These are phyloP conservation scores for Scophthalmus maximus DNA, from an alignment of 2,113 vertebrate species.

Conservation along the genomic window DNA sequence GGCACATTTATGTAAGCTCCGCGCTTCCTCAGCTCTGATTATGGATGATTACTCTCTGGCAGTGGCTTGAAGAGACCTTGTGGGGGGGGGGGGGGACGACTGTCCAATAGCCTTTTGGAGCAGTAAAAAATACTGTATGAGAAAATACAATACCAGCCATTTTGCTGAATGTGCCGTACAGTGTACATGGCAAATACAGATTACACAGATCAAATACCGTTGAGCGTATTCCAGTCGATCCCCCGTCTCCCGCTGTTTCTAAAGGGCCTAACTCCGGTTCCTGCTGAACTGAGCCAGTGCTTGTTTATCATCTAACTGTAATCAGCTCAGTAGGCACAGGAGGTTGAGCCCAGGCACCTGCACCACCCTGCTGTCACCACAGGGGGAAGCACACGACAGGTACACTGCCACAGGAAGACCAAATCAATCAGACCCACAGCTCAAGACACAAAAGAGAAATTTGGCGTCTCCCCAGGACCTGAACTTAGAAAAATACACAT, in stretches of 20 bases:
- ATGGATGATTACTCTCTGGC: constrained; percentile 34
- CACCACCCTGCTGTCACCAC: constrained; percentile 42
- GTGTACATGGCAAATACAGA: too few species aligned
- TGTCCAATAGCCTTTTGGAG: background rate
- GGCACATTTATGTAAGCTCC: constrained; percentile 29
- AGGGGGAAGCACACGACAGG: constrained; percentile 48
- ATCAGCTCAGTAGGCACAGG: constrained; percentile 91
- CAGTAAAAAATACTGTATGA: constrained; percentile 5
- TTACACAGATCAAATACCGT: too few species aligned
- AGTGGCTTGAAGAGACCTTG: constrained; percentile 24
- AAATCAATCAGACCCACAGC: too few species aligned
- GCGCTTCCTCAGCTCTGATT: constrained; percentile 41
- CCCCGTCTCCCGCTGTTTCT: constrained; percentile 71
- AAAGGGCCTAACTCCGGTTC: constrained; percentile 88
- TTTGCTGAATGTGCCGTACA: too few species aligned
- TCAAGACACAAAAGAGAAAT: background rate
- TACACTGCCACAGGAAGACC: background rate
- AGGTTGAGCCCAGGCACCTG: constrained; percentile 83
- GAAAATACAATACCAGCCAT: background rate
- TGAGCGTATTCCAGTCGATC: too few species aligned
- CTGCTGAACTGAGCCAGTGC: constrained; percentile 90
- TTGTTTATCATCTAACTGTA: constrained; percentile 82
- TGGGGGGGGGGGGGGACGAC: constrained; percentile 32
- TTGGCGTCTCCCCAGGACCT: too few species aligned
- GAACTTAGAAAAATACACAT: too few species aligned